Evolutionary conservation across 2,888 invertebrate genomes (phyloP), one percentile per base, ranked within the genome.

Genomic region (Stegana nigrithorax): DNA sequence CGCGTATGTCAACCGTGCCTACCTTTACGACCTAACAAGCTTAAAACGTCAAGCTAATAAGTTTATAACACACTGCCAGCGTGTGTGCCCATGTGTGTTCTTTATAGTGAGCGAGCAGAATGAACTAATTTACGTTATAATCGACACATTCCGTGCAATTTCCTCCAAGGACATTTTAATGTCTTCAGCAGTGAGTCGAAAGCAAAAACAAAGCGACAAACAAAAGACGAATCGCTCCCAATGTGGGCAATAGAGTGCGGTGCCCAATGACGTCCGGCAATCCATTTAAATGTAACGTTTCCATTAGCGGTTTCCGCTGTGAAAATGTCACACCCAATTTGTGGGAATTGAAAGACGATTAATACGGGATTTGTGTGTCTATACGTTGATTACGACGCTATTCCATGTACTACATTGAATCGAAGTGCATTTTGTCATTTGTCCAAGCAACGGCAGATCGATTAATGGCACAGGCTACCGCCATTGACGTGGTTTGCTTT

Each of bases 301-400:
- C 53, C 53, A 55, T 55, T 55, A 55, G 53, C 53, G 53, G 32
- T 55, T 55, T 55, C 53, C 53, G 53, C 36, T 55, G 53, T 55
- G 53, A 55, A 55, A 55, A 55, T 55, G 53, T 55, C 53, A 55
- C 53, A 55, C 53, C 53, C 53, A 55, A 55, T 55, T 55, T 55
- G 53, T 55, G 53, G 21, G 36, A 55, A 55, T 55, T 55, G 53
- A 55, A 55, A 55, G 53, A 36, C 53, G 53, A 55, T 55, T 55
- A 55, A 55, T 55, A 36, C 36, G 36, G 26, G 53, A 55, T 36
- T 55, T 32, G 10, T n/a, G 39, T 39, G 39, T 8, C 4, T 39
- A n/a, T 39, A 39, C 17, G 10, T 39, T 12, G 39, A 39, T n/a
- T n/a, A n/a, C n/a, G n/a, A n/a, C n/a, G n/a, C n/a, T n/a, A 36